Evolutionary conservation across 2,113 vertebrate species (phyloP).

Genomic region (Bucco capensis): DNA sequence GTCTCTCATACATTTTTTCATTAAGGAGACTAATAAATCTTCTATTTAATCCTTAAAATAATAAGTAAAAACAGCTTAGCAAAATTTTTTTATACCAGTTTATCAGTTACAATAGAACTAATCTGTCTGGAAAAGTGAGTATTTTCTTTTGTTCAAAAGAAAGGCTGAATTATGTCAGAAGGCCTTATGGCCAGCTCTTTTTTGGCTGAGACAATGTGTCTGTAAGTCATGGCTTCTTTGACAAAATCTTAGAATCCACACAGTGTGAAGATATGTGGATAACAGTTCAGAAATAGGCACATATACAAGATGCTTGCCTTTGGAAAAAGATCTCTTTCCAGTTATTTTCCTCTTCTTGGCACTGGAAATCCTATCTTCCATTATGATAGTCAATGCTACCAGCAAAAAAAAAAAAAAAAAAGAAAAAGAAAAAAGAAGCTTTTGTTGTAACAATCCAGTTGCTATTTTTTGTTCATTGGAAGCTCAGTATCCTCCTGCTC

Average conservation of each 20-base stretch:
- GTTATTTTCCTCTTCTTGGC: conserved; percentile 37
- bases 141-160: neutral
- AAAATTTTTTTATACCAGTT: neutral
- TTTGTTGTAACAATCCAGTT: conserved; percentile 2
- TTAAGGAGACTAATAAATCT: neutral
- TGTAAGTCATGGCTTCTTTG: neutral
- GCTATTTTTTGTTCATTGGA: neutral
- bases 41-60: neutral
- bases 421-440: too few species aligned
- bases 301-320: conserved; percentile 9
- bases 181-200: neutral
- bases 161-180: neutral
- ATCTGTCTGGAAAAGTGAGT: neutral
- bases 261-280: neutral
- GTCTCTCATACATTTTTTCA: neutral
- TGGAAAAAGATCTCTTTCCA: neutral
- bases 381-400: neutral
- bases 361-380: conserved; percentile 20
- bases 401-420: neutral
- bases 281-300: conserved; percentile 30
- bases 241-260: conserved; percentile 8
- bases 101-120: neutral
- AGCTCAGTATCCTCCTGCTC: conserved; percentile 5
- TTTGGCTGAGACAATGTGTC: neutral
- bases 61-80: neutral